phyloP scores from a whole-genome alignment of 2,888 invertebrate genomes.

The Nemotelus pantherinus region DNA sequence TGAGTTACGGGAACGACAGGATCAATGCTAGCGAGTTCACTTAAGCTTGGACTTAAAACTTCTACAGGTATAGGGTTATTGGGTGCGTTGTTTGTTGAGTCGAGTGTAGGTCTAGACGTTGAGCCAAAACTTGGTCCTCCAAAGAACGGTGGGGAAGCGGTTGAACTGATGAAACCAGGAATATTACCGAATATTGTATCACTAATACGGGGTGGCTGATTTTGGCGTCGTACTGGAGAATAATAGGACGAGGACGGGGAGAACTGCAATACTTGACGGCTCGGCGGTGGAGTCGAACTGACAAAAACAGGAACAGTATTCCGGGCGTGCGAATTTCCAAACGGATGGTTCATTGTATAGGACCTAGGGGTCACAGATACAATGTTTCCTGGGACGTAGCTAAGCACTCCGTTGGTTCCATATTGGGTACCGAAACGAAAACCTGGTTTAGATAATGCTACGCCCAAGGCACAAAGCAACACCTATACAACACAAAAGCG shows the following conservation, averaged over 20 bases:
- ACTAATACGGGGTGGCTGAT: slow-evolving; percentile 32
- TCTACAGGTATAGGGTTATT: slow-evolving; percentile 25
- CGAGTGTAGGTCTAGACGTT: neutral
- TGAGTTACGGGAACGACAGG: neutral
- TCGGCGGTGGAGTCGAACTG: neutral
- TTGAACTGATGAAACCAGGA: slow-evolving; percentile 19
- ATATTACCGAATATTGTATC: slow-evolving; percentile 13
- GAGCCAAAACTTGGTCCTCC: neutral
- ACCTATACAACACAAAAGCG: neutral
- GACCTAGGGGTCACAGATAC: slow-evolving; percentile 13
- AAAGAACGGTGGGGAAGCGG: slow-evolving; percentile 16
- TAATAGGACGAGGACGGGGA: neutral
- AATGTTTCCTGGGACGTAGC: slow-evolving; percentile 1
- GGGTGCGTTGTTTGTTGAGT: neutral
- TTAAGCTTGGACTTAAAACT: slow-evolving; percentile 11
- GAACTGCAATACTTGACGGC: neutral
- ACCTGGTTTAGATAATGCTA: slow-evolving; percentile 10
- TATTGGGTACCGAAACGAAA: slow-evolving; percentile 24
- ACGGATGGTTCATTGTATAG: neutral
- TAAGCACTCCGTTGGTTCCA: neutral
- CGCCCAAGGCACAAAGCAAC: slow-evolving; percentile 1
- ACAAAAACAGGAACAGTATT: neutral
- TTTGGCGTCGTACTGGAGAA: neutral
- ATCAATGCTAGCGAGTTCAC: neutral
- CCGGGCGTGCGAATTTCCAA: slow-evolving; percentile 21